Evolutionary conservation across 2,888 invertebrate species (phyloP).

Genomic region (Epirrita christyi): DNA sequence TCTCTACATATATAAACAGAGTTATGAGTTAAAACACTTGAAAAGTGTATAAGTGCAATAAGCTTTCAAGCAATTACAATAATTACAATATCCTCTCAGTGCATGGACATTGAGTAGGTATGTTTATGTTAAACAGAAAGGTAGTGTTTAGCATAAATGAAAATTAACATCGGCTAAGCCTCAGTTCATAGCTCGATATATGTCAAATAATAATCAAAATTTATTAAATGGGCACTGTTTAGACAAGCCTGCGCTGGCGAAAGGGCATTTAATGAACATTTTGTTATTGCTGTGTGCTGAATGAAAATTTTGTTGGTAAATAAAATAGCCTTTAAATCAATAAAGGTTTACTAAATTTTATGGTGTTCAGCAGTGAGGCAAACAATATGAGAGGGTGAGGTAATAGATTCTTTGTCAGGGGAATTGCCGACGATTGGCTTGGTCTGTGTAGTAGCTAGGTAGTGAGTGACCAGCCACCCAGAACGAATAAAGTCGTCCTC

Average conservation of each 20-base stretch:
- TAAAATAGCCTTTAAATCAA: conserved; percentile 9
- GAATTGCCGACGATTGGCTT: conserved; percentile 17
- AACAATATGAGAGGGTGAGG: conserved; percentile 14
- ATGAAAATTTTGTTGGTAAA: not conserved
- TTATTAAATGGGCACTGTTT: conserved; percentile 41
- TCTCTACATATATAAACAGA: conserved; percentile 2
- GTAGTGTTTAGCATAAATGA: conserved; percentile 49
- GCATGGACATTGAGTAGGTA: conserved; percentile 46
- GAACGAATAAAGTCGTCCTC: conserved; percentile 52
- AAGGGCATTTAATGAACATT: not conserved
- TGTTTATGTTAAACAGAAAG: conserved; percentile 45
- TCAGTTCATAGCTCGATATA: conserved; percentile 43
- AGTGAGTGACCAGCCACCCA: conserved; percentile 49
- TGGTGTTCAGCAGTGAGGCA: conserved; percentile 13
- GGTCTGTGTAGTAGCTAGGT: conserved; percentile 18
- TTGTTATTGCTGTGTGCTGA: too few species aligned
- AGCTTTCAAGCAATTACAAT: conserved; percentile 46
- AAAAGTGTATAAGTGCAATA: conserved; percentile 30
- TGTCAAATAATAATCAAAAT: conserved; percentile 51
- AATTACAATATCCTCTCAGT: conserved; percentile 33
- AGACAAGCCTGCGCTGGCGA: not conserved
- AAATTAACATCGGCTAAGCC: conserved; percentile 43
- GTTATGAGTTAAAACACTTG: conserved; percentile 9
- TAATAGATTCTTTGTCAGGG: conserved; percentile 19
- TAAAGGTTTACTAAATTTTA: conserved; percentile 13